Conservation (phyloP, 2,113 vertebrate species). For the Prolemur simus region DNA sequence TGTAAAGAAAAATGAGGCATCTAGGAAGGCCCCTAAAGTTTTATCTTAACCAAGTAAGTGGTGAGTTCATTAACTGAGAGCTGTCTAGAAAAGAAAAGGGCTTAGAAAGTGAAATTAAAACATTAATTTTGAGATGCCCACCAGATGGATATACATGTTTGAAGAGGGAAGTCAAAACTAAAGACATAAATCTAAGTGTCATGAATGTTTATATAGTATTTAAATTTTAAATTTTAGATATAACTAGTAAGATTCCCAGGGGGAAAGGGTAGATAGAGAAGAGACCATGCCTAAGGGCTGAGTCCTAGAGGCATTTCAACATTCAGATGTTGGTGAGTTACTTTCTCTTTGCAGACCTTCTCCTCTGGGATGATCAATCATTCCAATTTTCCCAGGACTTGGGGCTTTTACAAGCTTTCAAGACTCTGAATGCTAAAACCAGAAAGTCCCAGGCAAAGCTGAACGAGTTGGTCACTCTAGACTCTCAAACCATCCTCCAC, state of each 20-base stretch:
- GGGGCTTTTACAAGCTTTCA: not conserved
- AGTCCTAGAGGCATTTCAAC: not conserved
- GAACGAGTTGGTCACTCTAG: not conserved
- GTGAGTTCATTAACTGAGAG: not conserved
- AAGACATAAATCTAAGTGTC: not conserved
- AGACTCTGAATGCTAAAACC: not conserved
- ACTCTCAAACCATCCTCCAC: not conserved
- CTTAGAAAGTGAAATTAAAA: slow-evolving; percentile 6
- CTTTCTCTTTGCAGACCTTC: not conserved
- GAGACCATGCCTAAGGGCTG: not conserved
- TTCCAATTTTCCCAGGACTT: not conserved
- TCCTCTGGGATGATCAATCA: not conserved
- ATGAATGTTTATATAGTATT: not conserved
- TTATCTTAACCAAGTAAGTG: not conserved
- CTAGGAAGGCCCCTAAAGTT: not conserved
- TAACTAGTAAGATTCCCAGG: not conserved
- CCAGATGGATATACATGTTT: not conserved
- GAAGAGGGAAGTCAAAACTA: not conserved
- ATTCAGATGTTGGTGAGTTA: not conserved
- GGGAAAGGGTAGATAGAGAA: not conserved
- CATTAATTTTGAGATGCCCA: not conserved
- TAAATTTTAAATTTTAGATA: slow-evolving; percentile 19
- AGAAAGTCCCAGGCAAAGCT: not conserved
- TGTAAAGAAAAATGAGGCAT: not conserved
- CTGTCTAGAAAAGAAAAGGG: not conserved